Percentiles rank a stretch among this genome's conserved stretches.
These are phyloP conservation scores for Podarcis lilfordi DNA, from an alignment of 2,797 vertebrate genomes.

Conservation along the genomic window DNA sequence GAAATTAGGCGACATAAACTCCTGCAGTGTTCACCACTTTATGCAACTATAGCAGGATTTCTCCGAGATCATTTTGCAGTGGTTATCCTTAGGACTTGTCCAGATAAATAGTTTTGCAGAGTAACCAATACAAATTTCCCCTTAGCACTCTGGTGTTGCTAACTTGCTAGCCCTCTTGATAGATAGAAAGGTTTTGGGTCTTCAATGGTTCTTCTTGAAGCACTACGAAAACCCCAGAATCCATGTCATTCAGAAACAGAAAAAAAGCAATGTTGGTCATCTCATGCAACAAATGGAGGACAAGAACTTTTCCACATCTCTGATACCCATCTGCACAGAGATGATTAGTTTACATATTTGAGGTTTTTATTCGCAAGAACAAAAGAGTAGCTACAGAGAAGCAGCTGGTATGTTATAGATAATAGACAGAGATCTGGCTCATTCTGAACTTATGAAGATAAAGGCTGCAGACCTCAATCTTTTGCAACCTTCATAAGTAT, in stretches of 20 bases:
- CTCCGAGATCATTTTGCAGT: background rate
- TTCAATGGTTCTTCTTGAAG: background rate
- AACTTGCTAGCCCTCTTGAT: no score
- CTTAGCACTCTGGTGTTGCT: background rate
- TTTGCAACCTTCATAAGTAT: constrained; percentile 4
- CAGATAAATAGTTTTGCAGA: background rate
- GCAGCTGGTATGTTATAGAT: constrained; percentile 21
- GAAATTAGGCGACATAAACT: background rate
- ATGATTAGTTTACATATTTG: constrained; percentile 24
- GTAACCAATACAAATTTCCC: background rate
- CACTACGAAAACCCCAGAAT: background rate
- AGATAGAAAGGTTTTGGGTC: background rate
- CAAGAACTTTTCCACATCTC: constrained; percentile 17
- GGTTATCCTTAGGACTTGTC: background rate
- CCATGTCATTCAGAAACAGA: background rate
- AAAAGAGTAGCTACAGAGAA: constrained; percentile 19
- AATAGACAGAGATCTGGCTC: constrained; percentile 2
- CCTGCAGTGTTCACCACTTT: background rate
- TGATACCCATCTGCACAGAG: constrained; percentile 13
- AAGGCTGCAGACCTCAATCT: background rate
- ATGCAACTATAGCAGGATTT: background rate
- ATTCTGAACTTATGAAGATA: constrained; percentile 17
- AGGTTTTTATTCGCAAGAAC: constrained; percentile 33
- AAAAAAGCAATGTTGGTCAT: background rate
- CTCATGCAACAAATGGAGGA: constrained; percentile 3